Evolutionary conservation across 2,113 vertebrate genomes (phyloP).

Genomic region (Paramisgurnus dabryanus): DNA sequence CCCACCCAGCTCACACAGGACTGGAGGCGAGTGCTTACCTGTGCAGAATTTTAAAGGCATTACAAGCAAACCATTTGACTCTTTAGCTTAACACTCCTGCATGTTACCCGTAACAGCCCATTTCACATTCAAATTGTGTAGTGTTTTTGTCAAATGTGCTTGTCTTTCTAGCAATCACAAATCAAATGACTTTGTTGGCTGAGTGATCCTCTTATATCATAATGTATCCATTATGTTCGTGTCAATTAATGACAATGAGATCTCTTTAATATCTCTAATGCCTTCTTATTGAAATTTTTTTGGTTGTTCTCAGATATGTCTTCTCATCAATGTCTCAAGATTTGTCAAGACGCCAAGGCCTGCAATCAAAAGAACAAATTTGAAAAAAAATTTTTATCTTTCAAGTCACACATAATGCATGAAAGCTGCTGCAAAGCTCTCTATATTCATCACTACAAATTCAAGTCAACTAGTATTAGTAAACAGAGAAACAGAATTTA

Average conservation of each 20-base stretch:
- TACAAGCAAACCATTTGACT: conserved; percentile 47
- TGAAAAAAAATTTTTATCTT: too few species aligned
- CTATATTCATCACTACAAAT: background rate
- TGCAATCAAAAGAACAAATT: too few species aligned
- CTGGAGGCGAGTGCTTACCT: conserved; percentile 61
- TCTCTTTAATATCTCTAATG: background rate
- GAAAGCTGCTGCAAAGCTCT: background rate
- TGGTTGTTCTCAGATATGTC: too few species aligned
- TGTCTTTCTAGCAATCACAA: conserved; percentile 56
- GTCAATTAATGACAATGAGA: background rate
- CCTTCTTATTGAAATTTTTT: too few species aligned
- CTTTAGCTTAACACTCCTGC: conserved; percentile 42
- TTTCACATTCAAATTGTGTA: conserved; percentile 65
- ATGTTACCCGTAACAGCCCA: conserved; percentile 61
- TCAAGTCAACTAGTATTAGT: conserved; percentile 13
- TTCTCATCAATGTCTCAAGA: too few species aligned
- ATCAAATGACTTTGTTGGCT: conserved; percentile 28
- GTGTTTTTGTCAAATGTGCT: conserved; percentile 57
- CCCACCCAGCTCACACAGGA: conserved; percentile 56
- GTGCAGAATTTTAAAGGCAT: conserved; percentile 51
- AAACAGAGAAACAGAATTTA: conserved; percentile 5
- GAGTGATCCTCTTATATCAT: conserved; percentile 63
- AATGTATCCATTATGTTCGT: conserved; percentile 42
- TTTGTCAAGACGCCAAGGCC: too few species aligned
- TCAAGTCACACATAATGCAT: background rate